These are phyloP conservation scores for Silurus aristotelis DNA, from an alignment of 2,797 vertebrate genomes.

Conservation along the genomic window DNA sequence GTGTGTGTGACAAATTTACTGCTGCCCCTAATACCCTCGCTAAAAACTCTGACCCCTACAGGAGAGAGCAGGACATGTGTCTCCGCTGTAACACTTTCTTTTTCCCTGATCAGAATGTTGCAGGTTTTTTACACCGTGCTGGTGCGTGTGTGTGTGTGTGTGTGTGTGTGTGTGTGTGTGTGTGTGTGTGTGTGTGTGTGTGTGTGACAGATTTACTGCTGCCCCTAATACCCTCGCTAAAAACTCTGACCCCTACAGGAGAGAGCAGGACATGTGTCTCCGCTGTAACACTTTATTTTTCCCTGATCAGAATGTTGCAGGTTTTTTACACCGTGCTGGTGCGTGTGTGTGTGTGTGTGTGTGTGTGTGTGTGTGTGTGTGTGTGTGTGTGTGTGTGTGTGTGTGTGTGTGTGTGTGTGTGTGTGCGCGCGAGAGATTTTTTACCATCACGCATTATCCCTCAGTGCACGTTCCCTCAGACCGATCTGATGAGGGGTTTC, in stretches of 20 bases:
- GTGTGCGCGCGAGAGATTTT: too few relatives aligned
- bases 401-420: too few relatives aligned
- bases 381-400: too few relatives aligned
- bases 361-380: too few relatives aligned
- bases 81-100: slow-evolving; percentile 55
- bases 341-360: too few relatives aligned
- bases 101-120: neutral
- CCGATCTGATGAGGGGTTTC: neutral
- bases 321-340: slow-evolving; percentile 46
- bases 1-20: neutral
- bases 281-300: slow-evolving; percentile 53
- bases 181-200: too few relatives aligned
- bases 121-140: slow-evolving; percentile 50
- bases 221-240: too few relatives aligned
- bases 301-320: slow-evolving; percentile 8
- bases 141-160: neutral
- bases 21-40: too few relatives aligned
- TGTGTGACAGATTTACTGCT: neutral
- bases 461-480: slow-evolving; percentile 49
- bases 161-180: too few relatives aligned
- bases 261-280: slow-evolving; percentile 40
- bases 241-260: slow-evolving; percentile 24
- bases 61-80: slow-evolving; percentile 38
- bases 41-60: slow-evolving; percentile 2
- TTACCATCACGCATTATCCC: slow-evolving; percentile 48